Evolutionary conservation across 2,888 invertebrate species (phyloP).

Genomic region (Timandra comae): DNA sequence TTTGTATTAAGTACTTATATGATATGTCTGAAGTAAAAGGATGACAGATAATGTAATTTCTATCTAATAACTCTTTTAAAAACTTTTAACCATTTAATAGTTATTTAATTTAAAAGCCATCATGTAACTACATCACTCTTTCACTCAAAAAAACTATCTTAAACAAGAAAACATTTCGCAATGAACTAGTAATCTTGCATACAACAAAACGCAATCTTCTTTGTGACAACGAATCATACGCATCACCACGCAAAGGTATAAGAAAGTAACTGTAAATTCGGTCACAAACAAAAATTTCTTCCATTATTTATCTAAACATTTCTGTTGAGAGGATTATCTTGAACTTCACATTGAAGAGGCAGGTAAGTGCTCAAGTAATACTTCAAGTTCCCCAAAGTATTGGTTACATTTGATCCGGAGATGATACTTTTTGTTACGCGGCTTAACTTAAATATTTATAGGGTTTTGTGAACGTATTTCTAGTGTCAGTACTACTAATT

Average conservation of each 20-base stretch:
- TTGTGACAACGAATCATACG: conserved; percentile 39
- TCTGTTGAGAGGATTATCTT: conserved; percentile 58
- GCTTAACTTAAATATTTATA: conserved; percentile 2
- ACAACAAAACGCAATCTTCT: conserved; percentile 31
- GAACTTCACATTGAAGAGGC: conserved; percentile 48
- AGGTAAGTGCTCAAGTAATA: conserved; percentile 49
- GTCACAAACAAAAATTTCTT: conserved; percentile 55
- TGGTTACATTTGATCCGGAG: conserved; percentile 45
- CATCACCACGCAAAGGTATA: conserved; percentile 39
- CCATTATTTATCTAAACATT: conserved; percentile 49
- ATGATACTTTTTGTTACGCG: conserved; percentile 44
- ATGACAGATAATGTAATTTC: too few relatives aligned
- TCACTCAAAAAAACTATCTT: too few relatives aligned
- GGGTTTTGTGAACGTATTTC: too few relatives aligned
- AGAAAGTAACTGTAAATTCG: conserved; percentile 60
- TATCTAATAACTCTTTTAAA: too few relatives aligned
- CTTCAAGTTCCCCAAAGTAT: conserved; percentile 9
- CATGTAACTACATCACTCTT: too few relatives aligned
- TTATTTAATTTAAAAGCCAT: too few relatives aligned
- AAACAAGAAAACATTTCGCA: too few relatives aligned
- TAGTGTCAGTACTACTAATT: conserved; percentile 4
- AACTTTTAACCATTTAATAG: too few relatives aligned
- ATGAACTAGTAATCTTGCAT: too few relatives aligned
- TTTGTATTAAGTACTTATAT: too few relatives aligned
- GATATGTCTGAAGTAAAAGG: too few relatives aligned